A percentile compares a stretch with the other conserved stretches of the same genome.
Conservation (phyloP, 2,888 invertebrate genomes). For the Ophion ellenae region DNA sequence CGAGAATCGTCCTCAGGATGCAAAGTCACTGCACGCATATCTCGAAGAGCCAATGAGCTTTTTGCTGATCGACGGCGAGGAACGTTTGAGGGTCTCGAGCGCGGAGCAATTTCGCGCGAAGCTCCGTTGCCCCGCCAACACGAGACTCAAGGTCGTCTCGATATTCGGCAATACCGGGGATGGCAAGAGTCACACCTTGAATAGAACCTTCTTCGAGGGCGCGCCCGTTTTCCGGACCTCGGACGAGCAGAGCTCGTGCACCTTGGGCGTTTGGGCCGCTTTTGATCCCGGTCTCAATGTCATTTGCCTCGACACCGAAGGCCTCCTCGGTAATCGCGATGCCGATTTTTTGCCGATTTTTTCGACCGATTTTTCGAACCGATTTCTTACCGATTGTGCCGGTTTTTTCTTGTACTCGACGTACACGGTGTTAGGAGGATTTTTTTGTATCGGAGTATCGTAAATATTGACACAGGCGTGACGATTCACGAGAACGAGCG, state of each 20-base stretch:
- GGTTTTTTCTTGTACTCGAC: not conserved
- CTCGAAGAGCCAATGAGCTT: constrained; percentile 82
- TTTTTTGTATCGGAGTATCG: not conserved
- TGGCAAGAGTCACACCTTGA: constrained; percentile 92
- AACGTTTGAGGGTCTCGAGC: constrained; percentile 86
- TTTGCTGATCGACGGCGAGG: constrained; percentile 87
- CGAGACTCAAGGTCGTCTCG: constrained; percentile 91
- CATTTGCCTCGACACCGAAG: constrained; percentile 92
- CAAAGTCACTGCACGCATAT: constrained; percentile 54
- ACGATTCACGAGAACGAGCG: constrained; percentile 87
- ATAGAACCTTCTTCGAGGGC: constrained; percentile 87
- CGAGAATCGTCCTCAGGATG: constrained; percentile 38
- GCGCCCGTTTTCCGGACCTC: constrained; percentile 88
- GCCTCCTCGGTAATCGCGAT: constrained; percentile 86
- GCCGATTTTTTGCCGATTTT: not conserved
- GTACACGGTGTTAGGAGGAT: not conserved
- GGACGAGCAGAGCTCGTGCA: constrained; percentile 89
- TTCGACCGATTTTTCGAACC: not conserved
- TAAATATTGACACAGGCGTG: constrained; percentile 72
- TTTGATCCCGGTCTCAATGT: constrained; percentile 88
- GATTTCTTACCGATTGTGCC: not conserved
- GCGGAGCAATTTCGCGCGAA: constrained; percentile 85
- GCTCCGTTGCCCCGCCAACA: constrained; percentile 84
- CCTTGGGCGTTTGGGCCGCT: constrained; percentile 91
- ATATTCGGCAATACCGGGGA: constrained; percentile 94